Base-by-base conservation (phyloP, 1,140 invertebrate genomes). In the Homalodisca vitripennis region DNA sequence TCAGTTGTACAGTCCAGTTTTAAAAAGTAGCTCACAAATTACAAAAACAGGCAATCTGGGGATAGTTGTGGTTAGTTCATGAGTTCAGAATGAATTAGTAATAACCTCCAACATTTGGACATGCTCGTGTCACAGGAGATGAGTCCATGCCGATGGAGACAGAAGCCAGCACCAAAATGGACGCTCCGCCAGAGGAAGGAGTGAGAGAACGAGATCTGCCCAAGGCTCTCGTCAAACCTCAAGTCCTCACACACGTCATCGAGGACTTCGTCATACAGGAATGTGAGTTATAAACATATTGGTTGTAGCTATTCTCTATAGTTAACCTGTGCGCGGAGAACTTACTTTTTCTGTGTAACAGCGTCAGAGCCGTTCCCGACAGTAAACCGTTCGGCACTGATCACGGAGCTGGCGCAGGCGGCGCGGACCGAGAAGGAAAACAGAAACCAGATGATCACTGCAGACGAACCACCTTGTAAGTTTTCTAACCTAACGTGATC, bases 231-330 rank as follows among this genome's bases (percentile, higher is more conserved):
- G 94, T 98, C 0, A 97, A 97, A 80, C 95, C 95, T 0, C 95
- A 98, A 78, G 93, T 98, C 1, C 82, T 98, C 12, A 98, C 95
- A 0, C 97, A 98, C 78, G 93, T 98, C 1, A 98, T 98, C 68
- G 96, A 98, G 81, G 96, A 95, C 22, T 98, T 95, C 80, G 92
- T 98, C 1, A 98, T 98, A 75, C 95, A 97, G 80, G 97, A 99
- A 84, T 86, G 86, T 85, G 79, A 73, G 72, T 31, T 31, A 10
- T 53, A 29, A 41, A 41, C 17, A 41, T 41, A 41, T 41, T 41
- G 6, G 17, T 41, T 41, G 17, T n/a, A n/a, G n/a, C n/a, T n/a
- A n/a, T n/a, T n/a, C n/a, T n/a, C n/a, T n/a, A n/a, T n/a, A n/a
- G n/a, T n/a, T n/a, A n/a, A n/a, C n/a, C n/a, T n/a, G n/a, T n/a